phyloP scores from a whole-genome alignment of 2,113 vertebrate species.

The Tursiops truncatus region DNA sequence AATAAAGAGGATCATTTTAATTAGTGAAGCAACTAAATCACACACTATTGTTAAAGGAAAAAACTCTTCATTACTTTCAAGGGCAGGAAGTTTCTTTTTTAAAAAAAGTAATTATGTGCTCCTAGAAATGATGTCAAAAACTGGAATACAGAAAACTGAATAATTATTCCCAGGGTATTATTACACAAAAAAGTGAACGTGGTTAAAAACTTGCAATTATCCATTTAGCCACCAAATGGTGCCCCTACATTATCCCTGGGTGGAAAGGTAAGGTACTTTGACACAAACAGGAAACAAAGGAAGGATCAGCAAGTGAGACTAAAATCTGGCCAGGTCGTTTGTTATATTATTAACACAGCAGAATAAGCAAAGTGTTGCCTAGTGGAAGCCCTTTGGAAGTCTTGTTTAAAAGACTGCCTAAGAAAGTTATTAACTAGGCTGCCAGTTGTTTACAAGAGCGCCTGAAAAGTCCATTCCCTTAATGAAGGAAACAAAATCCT shows the following conservation, averaged over 20 bases:
- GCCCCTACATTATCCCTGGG: neutral
- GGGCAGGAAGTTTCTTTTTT: neutral
- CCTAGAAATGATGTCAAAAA: neutral
- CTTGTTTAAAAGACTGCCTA: slow-evolving; percentile 35
- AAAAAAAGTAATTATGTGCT: neutral
- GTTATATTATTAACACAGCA: neutral
- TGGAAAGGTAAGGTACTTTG: neutral
- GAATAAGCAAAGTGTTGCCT: neutral
- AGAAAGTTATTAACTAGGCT: neutral
- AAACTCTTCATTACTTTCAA: slow-evolving; percentile 4
- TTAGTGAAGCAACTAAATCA: slow-evolving; percentile 19
- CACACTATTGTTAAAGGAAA: neutral
- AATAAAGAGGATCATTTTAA: neutral
- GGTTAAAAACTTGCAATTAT: neutral
- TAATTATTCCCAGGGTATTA: neutral
- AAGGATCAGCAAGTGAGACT: neutral
- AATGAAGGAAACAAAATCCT: slow-evolving; percentile 15
- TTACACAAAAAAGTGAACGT: neutral
- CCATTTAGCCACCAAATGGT: neutral
- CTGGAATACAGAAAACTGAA: neutral
- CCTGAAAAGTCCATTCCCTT: neutral
- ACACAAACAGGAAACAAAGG: neutral
- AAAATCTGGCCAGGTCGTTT: neutral
- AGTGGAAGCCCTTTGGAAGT: neutral
- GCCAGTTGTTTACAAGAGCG: neutral